Evolutionary conservation across 2,113 vertebrate species (phyloP).

Genomic region (Engystomops pustulosus): DNA sequence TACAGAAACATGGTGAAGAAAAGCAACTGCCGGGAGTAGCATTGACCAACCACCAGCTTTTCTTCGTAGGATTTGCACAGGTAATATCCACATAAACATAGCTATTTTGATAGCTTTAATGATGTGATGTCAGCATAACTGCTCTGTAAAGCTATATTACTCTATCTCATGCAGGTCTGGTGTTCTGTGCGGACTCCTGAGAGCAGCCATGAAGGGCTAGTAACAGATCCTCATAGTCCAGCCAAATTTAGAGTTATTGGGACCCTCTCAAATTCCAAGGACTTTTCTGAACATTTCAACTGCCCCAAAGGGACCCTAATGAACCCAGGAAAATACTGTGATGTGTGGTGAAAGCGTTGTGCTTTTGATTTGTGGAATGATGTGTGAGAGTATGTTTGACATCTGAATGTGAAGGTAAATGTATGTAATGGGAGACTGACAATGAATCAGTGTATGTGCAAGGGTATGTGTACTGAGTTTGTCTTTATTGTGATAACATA

Average conservation of each 20-base stretch:
- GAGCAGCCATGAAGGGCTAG: constrained; percentile 94
- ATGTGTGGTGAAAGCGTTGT: constrained; percentile 85
- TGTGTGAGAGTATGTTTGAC: not conserved
- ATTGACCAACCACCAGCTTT: constrained; percentile 94
- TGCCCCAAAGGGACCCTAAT: constrained; percentile 88
- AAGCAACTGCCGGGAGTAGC: constrained; percentile 88
- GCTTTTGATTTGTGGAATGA: not conserved
- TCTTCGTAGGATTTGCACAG: constrained; percentile 98
- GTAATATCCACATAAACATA: constrained; percentile 67
- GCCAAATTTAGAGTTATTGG: constrained; percentile 93
- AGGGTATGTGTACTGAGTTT: not conserved
- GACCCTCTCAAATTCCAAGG: constrained; percentile 93
- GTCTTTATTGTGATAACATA: not conserved
- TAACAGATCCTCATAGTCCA: constrained; percentile 95
- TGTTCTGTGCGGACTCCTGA: constrained; percentile 95
- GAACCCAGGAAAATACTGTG: constrained; percentile 92
- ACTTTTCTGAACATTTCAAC: constrained; percentile 89
- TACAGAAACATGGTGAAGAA: constrained; percentile 85
- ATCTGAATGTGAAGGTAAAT: not conserved
- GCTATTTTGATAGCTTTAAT: not conserved
- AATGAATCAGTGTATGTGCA: not conserved
- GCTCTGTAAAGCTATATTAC: not conserved
- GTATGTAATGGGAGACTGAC: constrained; percentile 4
- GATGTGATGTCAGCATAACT: not conserved
- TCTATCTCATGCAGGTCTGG: constrained; percentile 85